Conservation (phyloP, 2,888 invertebrate genomes). For the Keiferia lycopersicella region DNA sequence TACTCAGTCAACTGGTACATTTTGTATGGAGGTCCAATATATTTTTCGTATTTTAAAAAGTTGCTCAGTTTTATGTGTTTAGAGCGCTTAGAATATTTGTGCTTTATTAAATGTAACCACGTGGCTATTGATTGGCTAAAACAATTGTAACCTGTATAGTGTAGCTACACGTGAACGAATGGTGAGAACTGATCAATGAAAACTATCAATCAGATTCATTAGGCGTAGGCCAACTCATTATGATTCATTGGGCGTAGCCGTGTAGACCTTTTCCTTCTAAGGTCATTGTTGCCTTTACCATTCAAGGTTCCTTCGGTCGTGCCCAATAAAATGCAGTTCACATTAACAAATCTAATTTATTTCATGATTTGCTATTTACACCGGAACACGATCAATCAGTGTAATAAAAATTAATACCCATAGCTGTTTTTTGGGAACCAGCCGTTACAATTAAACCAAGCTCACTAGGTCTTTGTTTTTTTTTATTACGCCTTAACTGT, state of each 20-base stretch:
- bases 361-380: conserved; percentile 1
- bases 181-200: conserved; percentile 13
- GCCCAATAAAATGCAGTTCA: conserved; percentile 9
- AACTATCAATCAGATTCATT: conserved; percentile 24
- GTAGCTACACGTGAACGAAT: conserved; percentile 11
- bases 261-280: conserved; percentile 2
- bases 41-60: no score
- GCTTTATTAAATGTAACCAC: no score
- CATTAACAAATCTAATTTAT: conserved; percentile 13
- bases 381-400: conserved; percentile 7
- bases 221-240: background rate
- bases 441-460: no score
- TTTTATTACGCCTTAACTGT: no score
- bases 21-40: no score
- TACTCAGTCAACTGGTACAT: no score
- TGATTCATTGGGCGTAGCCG: background rate
- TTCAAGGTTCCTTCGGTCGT: conserved; percentile 16
- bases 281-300: conserved; percentile 18
- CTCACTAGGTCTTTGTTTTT: no score
- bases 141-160: no score
- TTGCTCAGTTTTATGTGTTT: no score
- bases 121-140: no score
- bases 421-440: background rate
- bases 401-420: background rate
- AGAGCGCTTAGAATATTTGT: no score